phyloP scores from a whole-genome alignment of 2,888 invertebrate genomes.

The Apodemia duryi region DNA sequence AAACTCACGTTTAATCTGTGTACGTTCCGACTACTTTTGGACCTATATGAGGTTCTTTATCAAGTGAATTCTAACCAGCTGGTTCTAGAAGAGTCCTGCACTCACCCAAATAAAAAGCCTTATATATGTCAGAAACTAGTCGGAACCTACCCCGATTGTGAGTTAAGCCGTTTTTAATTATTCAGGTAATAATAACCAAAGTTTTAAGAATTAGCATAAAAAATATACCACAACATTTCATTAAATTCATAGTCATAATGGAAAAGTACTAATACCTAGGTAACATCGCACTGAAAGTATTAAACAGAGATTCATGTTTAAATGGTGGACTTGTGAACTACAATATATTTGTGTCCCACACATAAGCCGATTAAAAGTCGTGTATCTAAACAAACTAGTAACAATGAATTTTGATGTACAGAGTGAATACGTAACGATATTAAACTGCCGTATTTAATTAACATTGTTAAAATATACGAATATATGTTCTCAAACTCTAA shows the following conservation, averaged over 20 bases:
- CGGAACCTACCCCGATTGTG: too few relatives aligned
- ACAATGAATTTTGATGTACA: slow-evolving; percentile 12
- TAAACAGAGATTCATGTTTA: slow-evolving; percentile 5
- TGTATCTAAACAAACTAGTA: slow-evolving; percentile 8
- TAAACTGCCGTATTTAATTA: slow-evolving; percentile 7
- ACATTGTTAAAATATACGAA: not conserved
- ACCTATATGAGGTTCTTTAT: too few relatives aligned
- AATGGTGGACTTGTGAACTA: slow-evolving; percentile 2
- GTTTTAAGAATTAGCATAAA: too few relatives aligned
- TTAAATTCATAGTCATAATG: not conserved
- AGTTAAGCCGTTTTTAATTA: too few relatives aligned
- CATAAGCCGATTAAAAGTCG: slow-evolving; percentile 22
- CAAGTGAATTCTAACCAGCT: too few relatives aligned
- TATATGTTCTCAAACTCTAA: not conserved
- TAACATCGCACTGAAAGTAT: not conserved
- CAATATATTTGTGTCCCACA: slow-evolving; percentile 20
- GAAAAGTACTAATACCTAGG: not conserved
- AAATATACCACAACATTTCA: not conserved
- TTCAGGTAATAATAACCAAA: too few relatives aligned
- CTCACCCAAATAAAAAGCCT: too few relatives aligned
- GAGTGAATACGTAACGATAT: slow-evolving; percentile 11
- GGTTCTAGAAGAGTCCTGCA: too few relatives aligned
- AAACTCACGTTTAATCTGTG: too few relatives aligned
- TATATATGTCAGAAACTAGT: too few relatives aligned
- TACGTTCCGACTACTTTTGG: too few relatives aligned